These are phyloP conservation scores for Antigone vipio DNA, from an alignment of 2,113 vertebrate species.

Conservation along the genomic window DNA sequence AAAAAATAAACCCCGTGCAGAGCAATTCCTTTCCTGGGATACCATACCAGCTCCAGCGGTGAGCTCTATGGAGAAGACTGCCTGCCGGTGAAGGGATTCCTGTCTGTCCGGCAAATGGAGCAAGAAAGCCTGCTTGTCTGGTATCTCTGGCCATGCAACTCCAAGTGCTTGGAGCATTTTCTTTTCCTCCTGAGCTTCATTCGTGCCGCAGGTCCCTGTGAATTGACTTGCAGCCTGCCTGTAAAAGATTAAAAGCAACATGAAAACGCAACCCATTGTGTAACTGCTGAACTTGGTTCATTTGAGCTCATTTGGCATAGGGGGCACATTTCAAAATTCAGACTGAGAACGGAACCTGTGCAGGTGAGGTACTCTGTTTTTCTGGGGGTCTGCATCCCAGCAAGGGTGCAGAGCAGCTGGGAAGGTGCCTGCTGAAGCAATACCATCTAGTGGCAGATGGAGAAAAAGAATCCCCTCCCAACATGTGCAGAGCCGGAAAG, in stretches of 20 bases:
- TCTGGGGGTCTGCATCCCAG: background rate
- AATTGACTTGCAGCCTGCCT: background rate
- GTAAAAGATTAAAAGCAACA: background rate
- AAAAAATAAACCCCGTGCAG: background rate
- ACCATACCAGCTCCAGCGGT: background rate
- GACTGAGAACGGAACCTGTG: background rate
- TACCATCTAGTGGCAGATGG: conserved; percentile 35
- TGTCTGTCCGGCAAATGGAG: background rate
- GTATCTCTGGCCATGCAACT: background rate
- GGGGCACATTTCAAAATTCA: background rate
- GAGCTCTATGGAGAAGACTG: background rate
- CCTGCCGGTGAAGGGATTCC: background rate
- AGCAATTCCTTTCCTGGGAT: background rate
- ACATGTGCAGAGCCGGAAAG: background rate
- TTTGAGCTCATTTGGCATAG: background rate
- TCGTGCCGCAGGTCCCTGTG: background rate
- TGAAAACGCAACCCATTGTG: background rate
- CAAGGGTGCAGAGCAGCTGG: background rate
- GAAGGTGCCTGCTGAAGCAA: background rate
- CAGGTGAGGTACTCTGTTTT: background rate
- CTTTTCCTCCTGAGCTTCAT: background rate
- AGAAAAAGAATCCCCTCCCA: background rate
- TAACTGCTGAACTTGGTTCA: background rate
- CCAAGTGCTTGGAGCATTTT: background rate
- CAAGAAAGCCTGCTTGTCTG: background rate